phyloP scores from a whole-genome alignment of 2,888 invertebrate genomes.

The Pollenia amentaria region DNA sequence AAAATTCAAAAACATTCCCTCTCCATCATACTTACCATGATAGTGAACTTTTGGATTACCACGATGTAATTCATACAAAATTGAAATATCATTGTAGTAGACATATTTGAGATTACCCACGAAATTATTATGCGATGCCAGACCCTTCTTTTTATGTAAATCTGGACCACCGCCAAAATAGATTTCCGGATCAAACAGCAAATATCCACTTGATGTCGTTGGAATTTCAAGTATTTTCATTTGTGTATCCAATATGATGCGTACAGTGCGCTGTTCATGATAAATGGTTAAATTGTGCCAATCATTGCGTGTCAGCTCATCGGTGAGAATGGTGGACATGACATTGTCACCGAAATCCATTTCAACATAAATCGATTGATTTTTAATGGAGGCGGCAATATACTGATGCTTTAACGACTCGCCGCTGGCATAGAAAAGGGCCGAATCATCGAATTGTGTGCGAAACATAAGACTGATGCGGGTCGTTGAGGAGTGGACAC shows the following conservation, averaged over 20 bases:
- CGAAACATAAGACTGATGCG: conserved; percentile 95
- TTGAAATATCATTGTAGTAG: conserved; percentile 96
- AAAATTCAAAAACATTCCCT: neutral
- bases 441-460: conserved; percentile 96
- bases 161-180: conserved; percentile 96
- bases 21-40: conserved; percentile 85
- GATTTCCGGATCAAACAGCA: conserved; percentile 97
- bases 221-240: conserved; percentile 89
- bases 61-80: conserved; percentile 93
- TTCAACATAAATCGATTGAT: conserved; percentile 93
- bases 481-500: conserved; percentile 94
- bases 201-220: conserved; percentile 86
- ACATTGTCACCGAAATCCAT: conserved; percentile 94
- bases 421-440: conserved; percentile 96
- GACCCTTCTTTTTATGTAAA: conserved; percentile 91
- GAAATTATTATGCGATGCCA: conserved; percentile 93
- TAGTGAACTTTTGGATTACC: conserved; percentile 94
- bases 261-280: conserved; percentile 90
- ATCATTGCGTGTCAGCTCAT: conserved; percentile 89
- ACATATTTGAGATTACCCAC: conserved; percentile 96
- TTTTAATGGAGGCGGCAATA: conserved; percentile 93
- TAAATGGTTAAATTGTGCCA: conserved; percentile 97
- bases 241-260: conserved; percentile 91
- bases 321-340: conserved; percentile 88
- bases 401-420: conserved; percentile 94